phyloP scores from a whole-genome alignment of 1,140 invertebrate species.

The Hylaeus anthracinus region DNA sequence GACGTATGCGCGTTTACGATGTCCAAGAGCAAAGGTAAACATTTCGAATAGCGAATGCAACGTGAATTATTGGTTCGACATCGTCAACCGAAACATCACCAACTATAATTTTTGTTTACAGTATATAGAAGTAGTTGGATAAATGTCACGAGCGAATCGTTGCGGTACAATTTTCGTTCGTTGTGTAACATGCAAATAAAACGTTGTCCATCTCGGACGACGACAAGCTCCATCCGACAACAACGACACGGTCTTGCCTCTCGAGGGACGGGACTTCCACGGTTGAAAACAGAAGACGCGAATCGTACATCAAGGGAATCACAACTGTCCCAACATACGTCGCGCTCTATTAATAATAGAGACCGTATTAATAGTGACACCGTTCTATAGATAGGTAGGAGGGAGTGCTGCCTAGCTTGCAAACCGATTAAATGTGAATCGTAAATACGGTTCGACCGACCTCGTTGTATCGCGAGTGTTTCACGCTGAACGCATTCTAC shows the following conservation, averaged over 20 bases:
- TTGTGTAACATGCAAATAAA: too few species aligned
- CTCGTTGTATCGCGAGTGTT: constrained; percentile 1
- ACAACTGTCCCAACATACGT: constrained; percentile 29
- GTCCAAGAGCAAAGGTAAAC: too few species aligned
- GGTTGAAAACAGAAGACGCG: not conserved
- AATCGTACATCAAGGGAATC: constrained; percentile 10
- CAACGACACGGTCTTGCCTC: not conserved
- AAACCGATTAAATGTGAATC: constrained; percentile 21
- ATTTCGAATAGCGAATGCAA: too few species aligned
- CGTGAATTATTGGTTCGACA: too few species aligned
- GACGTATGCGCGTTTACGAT: not conserved
- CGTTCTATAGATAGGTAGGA: constrained; percentile 23
- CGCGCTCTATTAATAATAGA: constrained; percentile 33
- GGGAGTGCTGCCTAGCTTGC: not conserved
- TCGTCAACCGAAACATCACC: too few species aligned
- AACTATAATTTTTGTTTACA: too few species aligned
- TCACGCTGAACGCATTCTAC: not conserved
- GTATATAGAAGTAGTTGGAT: too few species aligned
- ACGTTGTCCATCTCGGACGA: too few species aligned
- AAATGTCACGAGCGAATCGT: too few species aligned
- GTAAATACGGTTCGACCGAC: constrained; percentile 17
- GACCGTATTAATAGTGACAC: constrained; percentile 30
- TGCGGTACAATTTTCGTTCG: too few species aligned
- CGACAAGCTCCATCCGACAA: too few species aligned
- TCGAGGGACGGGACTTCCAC: not conserved